A percentile compares a stretch with the other conserved stretches of the same genome.
These are phyloP conservation scores for Hypercompe scribonia DNA, from an alignment of 2,888 invertebrate species.

Conservation along the genomic window DNA sequence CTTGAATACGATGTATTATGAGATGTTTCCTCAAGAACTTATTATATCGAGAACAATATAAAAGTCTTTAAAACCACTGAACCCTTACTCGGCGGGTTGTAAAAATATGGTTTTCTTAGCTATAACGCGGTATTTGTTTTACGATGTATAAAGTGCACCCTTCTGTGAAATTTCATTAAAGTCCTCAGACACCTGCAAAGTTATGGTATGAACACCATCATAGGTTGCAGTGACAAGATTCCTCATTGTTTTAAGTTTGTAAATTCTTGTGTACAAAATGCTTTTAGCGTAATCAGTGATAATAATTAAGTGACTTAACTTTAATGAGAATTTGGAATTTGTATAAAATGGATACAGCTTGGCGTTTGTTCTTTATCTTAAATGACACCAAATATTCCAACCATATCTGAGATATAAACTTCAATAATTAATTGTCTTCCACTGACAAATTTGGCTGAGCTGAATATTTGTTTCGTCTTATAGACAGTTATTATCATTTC, in stretches of 20 bases:
- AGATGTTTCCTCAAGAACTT: neutral
- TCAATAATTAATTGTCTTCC: neutral
- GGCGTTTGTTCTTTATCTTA: too few species aligned
- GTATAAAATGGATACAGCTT: too few species aligned
- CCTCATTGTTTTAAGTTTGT: neutral
- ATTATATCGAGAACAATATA: slow-evolving; percentile 12
- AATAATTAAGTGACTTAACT: too few species aligned
- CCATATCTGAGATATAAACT: neutral
- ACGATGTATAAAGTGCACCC: slow-evolving; percentile 43
- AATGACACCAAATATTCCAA: neutral
- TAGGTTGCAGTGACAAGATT: neutral
- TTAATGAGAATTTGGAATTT: too few species aligned
- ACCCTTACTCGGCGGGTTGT: slow-evolving; percentile 22
- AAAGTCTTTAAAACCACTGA: slow-evolving; percentile 30
- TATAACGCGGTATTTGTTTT: slow-evolving; percentile 42
- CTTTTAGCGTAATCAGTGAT: too few species aligned
- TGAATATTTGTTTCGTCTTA: neutral
- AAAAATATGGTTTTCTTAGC: slow-evolving; percentile 41
- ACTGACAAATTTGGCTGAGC: neutral
- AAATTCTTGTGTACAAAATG: too few species aligned
- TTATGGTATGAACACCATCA: slow-evolving; percentile 16
- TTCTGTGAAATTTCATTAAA: slow-evolving; percentile 49
- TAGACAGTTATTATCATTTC: neutral
- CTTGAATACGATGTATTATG: neutral
- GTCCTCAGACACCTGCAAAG: slow-evolving; percentile 14